Conservation (phyloP, 2,797 vertebrate genomes). For the Mus caroli region DNA sequence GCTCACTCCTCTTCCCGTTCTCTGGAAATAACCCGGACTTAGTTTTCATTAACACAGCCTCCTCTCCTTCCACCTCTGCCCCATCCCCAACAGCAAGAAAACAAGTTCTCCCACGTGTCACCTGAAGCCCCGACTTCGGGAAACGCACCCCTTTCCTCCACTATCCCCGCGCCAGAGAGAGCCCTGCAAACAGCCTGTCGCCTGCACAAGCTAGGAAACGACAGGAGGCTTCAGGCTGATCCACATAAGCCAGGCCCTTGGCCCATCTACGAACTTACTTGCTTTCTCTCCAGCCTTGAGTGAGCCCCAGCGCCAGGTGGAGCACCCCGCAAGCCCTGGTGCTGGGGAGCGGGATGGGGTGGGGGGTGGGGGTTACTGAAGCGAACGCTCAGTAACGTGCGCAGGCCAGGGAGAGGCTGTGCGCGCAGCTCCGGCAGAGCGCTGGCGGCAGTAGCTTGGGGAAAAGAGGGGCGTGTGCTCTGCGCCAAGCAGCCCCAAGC, state of each 20-base stretch:
- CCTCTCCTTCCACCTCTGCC: background rate
- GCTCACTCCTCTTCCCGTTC: slow-evolving; percentile 16
- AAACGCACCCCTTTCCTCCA: slow-evolving; percentile 38
- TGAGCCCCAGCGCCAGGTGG: background rate
- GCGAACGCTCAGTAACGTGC: no score
- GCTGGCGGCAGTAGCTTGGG: background rate
- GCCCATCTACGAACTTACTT: background rate
- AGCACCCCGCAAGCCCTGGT: background rate
- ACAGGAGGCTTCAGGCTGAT: background rate
- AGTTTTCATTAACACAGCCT: background rate
- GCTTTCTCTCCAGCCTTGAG: background rate
- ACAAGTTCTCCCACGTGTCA: slow-evolving; percentile 50
- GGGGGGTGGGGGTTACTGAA: no score
- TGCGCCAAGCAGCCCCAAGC: background rate
- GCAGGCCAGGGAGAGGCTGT: background rate
- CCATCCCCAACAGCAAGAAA: background rate
- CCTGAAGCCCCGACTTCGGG: slow-evolving; percentile 69
- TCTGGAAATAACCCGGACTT: background rate
- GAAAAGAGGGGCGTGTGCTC: slow-evolving; percentile 77
- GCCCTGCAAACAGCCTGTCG: background rate
- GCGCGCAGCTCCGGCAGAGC: slow-evolving; percentile 12
- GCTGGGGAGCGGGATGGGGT: background rate
- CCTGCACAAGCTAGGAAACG: background rate
- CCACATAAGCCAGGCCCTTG: slow-evolving; percentile 23
- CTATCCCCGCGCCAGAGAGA: background rate